Evolutionary conservation across 2,797 vertebrate genomes (phyloP).

Genomic region (Somateria mollissima): DNA sequence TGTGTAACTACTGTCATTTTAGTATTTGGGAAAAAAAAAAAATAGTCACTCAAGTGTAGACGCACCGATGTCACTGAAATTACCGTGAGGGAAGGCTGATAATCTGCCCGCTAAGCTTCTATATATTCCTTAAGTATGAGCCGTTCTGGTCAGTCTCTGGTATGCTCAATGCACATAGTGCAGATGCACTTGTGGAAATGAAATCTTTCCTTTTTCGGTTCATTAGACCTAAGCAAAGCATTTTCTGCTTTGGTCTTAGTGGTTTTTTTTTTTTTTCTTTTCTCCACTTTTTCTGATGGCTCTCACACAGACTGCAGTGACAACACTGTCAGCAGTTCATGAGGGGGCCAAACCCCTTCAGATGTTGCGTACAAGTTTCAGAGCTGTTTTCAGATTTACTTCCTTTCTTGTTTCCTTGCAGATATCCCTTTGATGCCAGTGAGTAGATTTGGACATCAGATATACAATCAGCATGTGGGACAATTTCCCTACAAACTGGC

Average conservation of each 20-base stretch:
- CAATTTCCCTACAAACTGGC: slow-evolving; percentile 41
- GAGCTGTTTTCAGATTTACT: slow-evolving; percentile 75
- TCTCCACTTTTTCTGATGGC: slow-evolving; percentile 21
- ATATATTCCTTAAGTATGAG: background rate
- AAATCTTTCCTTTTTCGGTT: background rate
- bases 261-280: slow-evolving; percentile 27
- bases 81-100: background rate
- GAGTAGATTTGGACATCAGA: slow-evolving; percentile 40
- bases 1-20: background rate
- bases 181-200: background rate
- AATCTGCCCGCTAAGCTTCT: background rate
- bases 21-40: background rate
- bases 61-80: background rate
- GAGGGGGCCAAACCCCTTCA: slow-evolving; percentile 71
- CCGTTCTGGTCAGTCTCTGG: background rate
- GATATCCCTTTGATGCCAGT: slow-evolving; percentile 73
- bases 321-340: slow-evolving; percentile 70
- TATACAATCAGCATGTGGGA: slow-evolving; percentile 41
- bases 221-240: background rate
- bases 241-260: slow-evolving; percentile 14
- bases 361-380: slow-evolving; percentile 66
- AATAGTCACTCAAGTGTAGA: background rate
- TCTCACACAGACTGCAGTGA: slow-evolving; percentile 61
- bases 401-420: slow-evolving; percentile 73
- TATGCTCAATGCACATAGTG: background rate